These are phyloP conservation scores for Grallaria varia DNA, from an alignment of 2,113 vertebrate genomes.

Conservation along the genomic window DNA sequence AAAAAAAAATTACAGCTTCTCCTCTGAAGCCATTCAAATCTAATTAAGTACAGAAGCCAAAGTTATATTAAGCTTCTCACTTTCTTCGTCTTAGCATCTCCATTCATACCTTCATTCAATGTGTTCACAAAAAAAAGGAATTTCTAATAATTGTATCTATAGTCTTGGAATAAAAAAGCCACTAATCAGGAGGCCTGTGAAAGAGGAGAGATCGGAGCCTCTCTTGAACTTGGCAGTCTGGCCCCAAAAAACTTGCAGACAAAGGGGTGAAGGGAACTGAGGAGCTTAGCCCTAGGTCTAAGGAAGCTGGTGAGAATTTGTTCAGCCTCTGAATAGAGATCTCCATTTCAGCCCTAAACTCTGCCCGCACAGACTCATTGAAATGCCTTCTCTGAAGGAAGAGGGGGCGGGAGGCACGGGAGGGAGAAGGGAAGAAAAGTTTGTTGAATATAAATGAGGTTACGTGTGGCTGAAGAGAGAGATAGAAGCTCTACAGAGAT, in stretches of 20 bases:
- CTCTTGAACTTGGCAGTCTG: conserved; percentile 76
- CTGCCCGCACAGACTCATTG: conserved; percentile 71
- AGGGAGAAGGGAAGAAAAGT: conserved; percentile 61
- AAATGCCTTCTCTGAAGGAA: conserved; percentile 75
- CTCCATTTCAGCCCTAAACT: conserved; percentile 67
- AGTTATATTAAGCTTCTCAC: conserved; percentile 75
- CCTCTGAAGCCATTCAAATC: conserved; percentile 80
- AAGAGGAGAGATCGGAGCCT: conserved; percentile 71
- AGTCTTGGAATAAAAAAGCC: conserved; percentile 74
- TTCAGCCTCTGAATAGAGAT: conserved; percentile 75
- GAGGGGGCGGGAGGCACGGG: conserved; percentile 49
- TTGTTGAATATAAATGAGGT: conserved; percentile 78
- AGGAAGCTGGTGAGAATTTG: conserved; percentile 77
- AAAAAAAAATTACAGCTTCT: conserved; percentile 73
- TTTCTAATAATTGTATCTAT: conserved; percentile 82
- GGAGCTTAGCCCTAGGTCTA: conserved; percentile 72
- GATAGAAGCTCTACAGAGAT: conserved; percentile 66
- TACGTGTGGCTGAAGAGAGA: conserved; percentile 60
- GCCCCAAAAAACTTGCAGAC: conserved; percentile 69
- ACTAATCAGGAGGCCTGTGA: conserved; percentile 80
- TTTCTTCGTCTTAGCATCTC: conserved; percentile 75
- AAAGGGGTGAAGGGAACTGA: conserved; percentile 68
- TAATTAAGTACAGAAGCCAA: conserved; percentile 79
- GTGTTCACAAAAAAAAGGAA: conserved; percentile 78
- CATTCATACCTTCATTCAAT: conserved; percentile 80